phyloP scores from a whole-genome alignment of 2,113 vertebrate genomes.

The Orientallactaga bullata region DNA sequence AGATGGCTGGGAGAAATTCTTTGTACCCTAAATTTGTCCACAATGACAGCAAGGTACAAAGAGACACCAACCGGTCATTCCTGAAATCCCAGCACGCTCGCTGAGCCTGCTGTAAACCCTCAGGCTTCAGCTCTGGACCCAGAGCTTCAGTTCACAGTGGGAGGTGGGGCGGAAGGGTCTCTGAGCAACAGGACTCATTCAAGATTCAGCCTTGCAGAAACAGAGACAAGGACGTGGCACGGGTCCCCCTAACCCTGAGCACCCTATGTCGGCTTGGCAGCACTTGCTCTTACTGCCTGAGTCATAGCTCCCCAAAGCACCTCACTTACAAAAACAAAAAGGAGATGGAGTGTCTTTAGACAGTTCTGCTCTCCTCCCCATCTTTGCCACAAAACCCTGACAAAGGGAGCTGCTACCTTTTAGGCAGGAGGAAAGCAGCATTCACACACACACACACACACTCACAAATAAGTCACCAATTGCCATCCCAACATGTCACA shows the following conservation, averaged over 20 bases:
- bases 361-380: not conserved
- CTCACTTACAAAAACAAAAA: not conserved
- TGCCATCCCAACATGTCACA: not conserved
- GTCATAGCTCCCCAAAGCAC: not conserved
- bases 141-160: not conserved
- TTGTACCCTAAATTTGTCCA: not conserved
- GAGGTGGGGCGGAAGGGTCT: rapidly evolving
- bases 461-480: not conserved
- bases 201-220: not conserved
- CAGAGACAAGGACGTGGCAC: no score
- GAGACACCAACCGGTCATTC: not conserved
- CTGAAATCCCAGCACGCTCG: not conserved
- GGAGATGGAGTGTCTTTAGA: not conserved
- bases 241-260: no score
- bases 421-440: not conserved
- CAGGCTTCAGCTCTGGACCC: not conserved
- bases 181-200: no score
- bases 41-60: not conserved
- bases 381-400: not conserved
- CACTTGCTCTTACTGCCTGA: not conserved
- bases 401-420: not conserved
- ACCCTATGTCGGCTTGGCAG: not conserved
- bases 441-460: not conserved
- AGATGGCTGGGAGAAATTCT: not conserved
- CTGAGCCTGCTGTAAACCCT: not conserved